Conservation (phyloP, 2,888 invertebrate species). For the Heterodera filipjevi region DNA sequence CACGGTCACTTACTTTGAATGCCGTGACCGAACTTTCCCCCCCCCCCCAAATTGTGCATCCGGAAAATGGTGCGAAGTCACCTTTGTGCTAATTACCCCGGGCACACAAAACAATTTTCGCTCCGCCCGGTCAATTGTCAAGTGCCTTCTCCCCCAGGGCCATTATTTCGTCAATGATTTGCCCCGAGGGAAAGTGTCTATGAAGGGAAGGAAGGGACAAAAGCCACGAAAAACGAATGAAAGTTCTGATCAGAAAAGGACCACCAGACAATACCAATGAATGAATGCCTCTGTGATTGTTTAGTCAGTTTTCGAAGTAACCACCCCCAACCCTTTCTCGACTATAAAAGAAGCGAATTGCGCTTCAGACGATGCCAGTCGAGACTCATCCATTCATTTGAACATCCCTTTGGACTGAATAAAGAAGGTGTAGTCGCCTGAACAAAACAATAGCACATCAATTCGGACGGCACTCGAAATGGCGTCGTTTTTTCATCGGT, state of each 20-base stretch:
- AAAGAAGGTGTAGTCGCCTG: too few relatives aligned
- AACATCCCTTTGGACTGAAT: neutral
- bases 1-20: neutral
- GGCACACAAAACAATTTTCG: neutral
- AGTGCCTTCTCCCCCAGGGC: neutral
- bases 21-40: neutral
- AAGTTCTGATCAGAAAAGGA: too few relatives aligned
- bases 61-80: neutral
- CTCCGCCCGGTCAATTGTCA: neutral
- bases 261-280: too few relatives aligned
- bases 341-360: neutral
- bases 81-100: neutral
- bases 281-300: too few relatives aligned
- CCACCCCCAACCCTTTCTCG: neutral
- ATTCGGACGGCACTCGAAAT: neutral
- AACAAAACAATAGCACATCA: neutral
- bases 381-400: neutral
- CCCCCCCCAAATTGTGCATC: neutral
- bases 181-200: too few relatives aligned
- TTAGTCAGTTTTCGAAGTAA: too few relatives aligned
- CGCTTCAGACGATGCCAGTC: neutral
- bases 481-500: slow-evolving; percentile 6
- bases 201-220: too few relatives aligned
- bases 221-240: too few relatives aligned
- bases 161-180: neutral